Percentiles rank a stretch among this genome's conserved stretches.
These are phyloP conservation scores for Pteronura brasiliensis DNA, from an alignment of 2,113 vertebrate species.

Conservation along the genomic window DNA sequence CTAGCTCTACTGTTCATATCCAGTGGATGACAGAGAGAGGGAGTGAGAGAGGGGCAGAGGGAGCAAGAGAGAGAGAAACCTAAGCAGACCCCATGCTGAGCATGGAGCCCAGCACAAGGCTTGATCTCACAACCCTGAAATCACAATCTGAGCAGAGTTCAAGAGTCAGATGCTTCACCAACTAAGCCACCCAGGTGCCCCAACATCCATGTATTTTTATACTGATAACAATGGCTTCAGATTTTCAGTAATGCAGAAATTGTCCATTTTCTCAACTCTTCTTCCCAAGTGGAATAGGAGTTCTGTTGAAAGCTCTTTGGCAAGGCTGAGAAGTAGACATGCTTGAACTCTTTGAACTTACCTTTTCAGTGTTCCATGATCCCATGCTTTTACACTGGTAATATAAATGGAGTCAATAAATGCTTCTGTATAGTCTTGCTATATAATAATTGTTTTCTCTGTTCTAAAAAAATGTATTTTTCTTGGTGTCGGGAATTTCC, in stretches of 20 bases:
- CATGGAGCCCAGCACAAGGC: not conserved
- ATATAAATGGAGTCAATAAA: constrained; percentile 64
- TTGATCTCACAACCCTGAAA: not conserved
- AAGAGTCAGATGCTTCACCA: not conserved
- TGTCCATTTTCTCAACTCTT: constrained; percentile 68
- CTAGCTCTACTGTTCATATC: constrained; percentile 57
- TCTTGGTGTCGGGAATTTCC: constrained; percentile 39
- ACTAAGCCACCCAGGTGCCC: not conserved
- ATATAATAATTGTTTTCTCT: constrained; percentile 56
- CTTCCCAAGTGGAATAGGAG: constrained; percentile 61
- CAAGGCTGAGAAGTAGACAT: constrained; percentile 59
- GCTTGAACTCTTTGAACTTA: constrained; percentile 38
- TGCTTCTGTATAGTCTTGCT: constrained; percentile 18
- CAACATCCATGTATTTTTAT: constrained; percentile 61
- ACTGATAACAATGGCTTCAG: constrained; percentile 70
- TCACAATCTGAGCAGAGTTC: not conserved
- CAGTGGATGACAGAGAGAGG: not conserved
- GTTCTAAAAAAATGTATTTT: constrained; percentile 29
- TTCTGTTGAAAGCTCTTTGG: constrained; percentile 61
- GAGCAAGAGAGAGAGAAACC: not conserved
- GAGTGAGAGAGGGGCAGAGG: not conserved
- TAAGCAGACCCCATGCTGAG: not conserved
- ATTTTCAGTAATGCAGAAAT: constrained; percentile 68
- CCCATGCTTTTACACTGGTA: constrained; percentile 54
- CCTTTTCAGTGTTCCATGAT: constrained; percentile 42